Percentiles rank a stretch among this genome's conserved stretches.
phyloP scores from a whole-genome alignment of 2,797 vertebrate genomes.

The Lates japonicus region DNA sequence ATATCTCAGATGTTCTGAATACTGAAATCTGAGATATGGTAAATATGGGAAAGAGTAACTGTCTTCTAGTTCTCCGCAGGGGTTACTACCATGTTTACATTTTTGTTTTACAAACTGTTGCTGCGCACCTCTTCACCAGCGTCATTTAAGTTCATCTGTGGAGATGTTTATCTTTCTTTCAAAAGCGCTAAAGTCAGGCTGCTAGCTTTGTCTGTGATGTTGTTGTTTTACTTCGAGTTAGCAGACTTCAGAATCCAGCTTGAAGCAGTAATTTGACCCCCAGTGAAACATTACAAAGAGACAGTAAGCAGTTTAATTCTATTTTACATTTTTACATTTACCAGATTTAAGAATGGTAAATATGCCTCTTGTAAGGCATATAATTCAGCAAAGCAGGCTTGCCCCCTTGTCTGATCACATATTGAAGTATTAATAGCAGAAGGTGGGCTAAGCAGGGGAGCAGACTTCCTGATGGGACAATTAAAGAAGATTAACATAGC shows the following conservation, averaged over 20 bases:
- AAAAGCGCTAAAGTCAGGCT: background rate
- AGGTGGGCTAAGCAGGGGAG: slow-evolving; percentile 51
- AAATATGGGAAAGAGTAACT: slow-evolving; percentile 2
- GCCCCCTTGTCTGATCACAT: slow-evolving; percentile 18
- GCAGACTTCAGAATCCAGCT: background rate
- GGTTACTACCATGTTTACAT: slow-evolving; percentile 9
- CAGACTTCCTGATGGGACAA: slow-evolving; percentile 67
- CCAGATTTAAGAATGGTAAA: slow-evolving; percentile 20
- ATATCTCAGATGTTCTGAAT: slow-evolving; percentile 19
- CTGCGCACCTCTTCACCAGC: background rate
- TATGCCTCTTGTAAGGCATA: slow-evolving; percentile 11
- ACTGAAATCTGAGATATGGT: slow-evolving; percentile 26
- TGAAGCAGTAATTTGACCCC: background rate
- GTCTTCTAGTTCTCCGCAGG: slow-evolving; percentile 10
- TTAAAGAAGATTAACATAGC: slow-evolving; percentile 64
- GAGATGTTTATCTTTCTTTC: background rate
- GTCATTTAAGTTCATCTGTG: background rate
- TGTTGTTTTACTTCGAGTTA: background rate
- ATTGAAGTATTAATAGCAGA: slow-evolving; percentile 65
- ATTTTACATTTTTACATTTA: background rate
- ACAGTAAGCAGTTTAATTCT: background rate
- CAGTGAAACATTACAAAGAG: background rate
- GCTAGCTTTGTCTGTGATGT: background rate
- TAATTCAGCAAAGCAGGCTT: slow-evolving; percentile 31
- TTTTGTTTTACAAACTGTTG: slow-evolving; percentile 8